Base-by-base conservation (phyloP, 2,888 invertebrate genomes). In the Isoperla grammatica region DNA sequence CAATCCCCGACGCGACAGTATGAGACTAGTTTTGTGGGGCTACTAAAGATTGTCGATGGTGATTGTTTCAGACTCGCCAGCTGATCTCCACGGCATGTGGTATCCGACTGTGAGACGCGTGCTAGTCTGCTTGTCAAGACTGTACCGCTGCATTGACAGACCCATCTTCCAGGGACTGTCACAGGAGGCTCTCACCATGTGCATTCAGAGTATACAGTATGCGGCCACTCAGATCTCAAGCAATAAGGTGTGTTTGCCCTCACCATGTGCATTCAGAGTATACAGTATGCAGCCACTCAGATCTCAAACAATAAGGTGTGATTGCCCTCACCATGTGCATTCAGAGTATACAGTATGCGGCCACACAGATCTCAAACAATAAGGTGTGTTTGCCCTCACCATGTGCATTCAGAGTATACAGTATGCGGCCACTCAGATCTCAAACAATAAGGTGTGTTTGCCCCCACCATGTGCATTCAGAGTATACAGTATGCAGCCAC, bases 71-170 rank as follows among this genome's bases (percentile, higher is more conserved):
- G 86, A 86, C 71, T 92, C 93, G 0, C 93, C 95, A 0, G 95
- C 97, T 0, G 98, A 99, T 78, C 79, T 98, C 35, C 98, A 98
- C 75, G 99, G 98, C 22, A 95, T 99, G 95, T 99, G 99, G 99
- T 99, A 98, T 75, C 99, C 99, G 0, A 96, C 95, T 0, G 96
- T 99, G 0, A 81, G 98, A 15, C 80, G 99, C 46, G 96, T 98
- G 0, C 76, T 99, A 15, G 93, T 97, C 17, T 97, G 96, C 64
- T 78, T 99, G 2, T 97, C 98, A 0, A 86, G 98, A 62, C 80
- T 95, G 0, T 90, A 88, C 73, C 83, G 96, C 55, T 98, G 97
- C 71, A 83, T 99, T 9, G 98, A 98, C 76, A 85, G 88, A 65
- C 87, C 90, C 55, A 96, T 96, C 20, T 99, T 99, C 76, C 97